Percentiles rank a stretch among this genome's conserved stretches.
phyloP scores from a whole-genome alignment of 2,888 invertebrate genomes.

The Tiliacea aurago region DNA sequence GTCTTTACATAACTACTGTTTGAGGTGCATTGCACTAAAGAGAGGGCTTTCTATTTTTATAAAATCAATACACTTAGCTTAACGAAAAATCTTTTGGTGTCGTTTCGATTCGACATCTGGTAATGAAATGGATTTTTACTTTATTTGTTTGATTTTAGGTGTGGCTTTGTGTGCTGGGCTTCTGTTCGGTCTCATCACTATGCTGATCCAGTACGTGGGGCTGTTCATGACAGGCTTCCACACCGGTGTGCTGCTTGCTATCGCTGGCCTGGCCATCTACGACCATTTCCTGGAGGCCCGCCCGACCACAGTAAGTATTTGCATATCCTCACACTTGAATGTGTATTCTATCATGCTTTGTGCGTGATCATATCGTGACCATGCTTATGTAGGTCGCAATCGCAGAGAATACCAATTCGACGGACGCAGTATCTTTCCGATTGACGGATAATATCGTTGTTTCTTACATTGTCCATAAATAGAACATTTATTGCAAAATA shows the following conservation, averaged over 20 bases:
- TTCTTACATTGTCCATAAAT: conserved; percentile 8
- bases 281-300: conserved; percentile 91
- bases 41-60: conserved; percentile 36
- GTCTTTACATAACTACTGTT: conserved; percentile 23
- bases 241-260: conserved; percentile 92
- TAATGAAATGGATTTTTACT: conserved; percentile 20
- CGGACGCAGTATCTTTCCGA: conserved; percentile 8
- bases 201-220: conserved; percentile 95
- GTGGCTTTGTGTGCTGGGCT: conserved; percentile 94
- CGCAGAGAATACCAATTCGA: conserved; percentile 44
- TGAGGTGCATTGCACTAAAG: conserved; percentile 26
- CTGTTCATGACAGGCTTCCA: conserved; percentile 95
- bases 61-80: conserved; percentile 33
- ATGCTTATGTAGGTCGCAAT: conserved; percentile 46
- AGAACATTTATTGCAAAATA: conserved; percentile 3
- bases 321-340: conserved; percentile 33
- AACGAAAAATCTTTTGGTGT: conserved; percentile 23
- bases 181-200: conserved; percentile 94
- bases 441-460: conserved; percentile 7
- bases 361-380: conserved; percentile 40
- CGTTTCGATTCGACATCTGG: neutral
- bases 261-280: conserved; percentile 91
- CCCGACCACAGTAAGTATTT: conserved; percentile 89
- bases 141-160: conserved; percentile 81
- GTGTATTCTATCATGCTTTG: conserved; percentile 35